Conservation (phyloP, 2,113 vertebrate genomes). For the Thamnophis sirtalis region DNA sequence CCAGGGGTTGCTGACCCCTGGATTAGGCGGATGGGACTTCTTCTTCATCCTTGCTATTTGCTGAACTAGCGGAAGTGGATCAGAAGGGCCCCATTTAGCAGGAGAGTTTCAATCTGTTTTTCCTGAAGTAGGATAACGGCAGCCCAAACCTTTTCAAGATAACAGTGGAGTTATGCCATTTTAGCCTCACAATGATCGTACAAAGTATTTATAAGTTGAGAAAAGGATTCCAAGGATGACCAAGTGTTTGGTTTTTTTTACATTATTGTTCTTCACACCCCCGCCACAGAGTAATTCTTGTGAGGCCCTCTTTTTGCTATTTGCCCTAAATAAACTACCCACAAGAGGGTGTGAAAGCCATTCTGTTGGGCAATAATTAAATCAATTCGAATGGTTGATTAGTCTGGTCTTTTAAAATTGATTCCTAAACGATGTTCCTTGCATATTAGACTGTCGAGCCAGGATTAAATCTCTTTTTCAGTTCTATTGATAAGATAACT, state of each 20-base stretch:
- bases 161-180: neutral
- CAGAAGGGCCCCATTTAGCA: neutral
- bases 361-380: neutral
- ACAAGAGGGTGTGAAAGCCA: neutral
- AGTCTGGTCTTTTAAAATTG: neutral
- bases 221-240: neutral
- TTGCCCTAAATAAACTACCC: neutral
- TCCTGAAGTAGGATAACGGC: neutral
- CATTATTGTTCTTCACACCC: neutral
- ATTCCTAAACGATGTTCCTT: neutral
- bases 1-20: no score
- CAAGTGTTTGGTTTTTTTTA: neutral
- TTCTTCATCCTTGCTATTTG: neutral
- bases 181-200: neutral
- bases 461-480: neutral
- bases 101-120: neutral
- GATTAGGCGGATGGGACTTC: neutral
- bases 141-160: neutral
- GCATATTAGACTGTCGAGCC: neutral
- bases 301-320: neutral
- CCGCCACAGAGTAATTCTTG: neutral
- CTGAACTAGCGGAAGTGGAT: neutral
- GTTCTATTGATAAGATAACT: no score
- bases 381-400: neutral
- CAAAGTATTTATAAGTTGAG: neutral